These are phyloP conservation scores for Cerastis rubricosa DNA, from an alignment of 2,888 invertebrate species.

Conservation along the genomic window DNA sequence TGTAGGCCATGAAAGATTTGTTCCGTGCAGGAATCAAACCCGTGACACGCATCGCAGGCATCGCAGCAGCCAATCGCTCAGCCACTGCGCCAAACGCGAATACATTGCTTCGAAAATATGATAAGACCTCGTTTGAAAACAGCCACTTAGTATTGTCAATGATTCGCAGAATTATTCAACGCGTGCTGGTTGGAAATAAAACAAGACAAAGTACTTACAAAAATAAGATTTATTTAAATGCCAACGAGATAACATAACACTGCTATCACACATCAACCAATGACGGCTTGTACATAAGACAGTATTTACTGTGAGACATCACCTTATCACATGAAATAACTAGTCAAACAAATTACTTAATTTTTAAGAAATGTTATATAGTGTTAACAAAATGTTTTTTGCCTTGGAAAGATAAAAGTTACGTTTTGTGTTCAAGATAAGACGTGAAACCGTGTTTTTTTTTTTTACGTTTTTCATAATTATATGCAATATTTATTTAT, in stretches of 20 bases:
- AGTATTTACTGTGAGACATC: constrained; percentile 48
- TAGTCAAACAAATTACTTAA: constrained; percentile 49
- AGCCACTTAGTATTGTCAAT: no score
- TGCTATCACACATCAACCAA: constrained; percentile 26
- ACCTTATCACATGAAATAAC: constrained; percentile 39
- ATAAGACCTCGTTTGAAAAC: no score
- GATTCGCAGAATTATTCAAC: neutral
- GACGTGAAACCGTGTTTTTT: neutral
- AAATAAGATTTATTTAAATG: constrained; percentile 39
- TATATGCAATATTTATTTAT: neutral
- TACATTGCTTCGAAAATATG: no score
- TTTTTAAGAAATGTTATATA: constrained; percentile 30
- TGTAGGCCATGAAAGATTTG: no score
- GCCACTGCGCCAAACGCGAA: no score
- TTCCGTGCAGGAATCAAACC: no score
- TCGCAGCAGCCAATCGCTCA: no score
- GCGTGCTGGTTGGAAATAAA: neutral
- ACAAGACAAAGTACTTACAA: constrained; percentile 8
- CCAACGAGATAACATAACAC: constrained; percentile 13
- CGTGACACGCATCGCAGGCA: no score
- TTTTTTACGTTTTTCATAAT: neutral
- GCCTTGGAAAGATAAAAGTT: constrained; percentile 34
- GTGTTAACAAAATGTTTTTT: constrained; percentile 22
- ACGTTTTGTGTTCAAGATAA: neutral
- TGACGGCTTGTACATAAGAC: constrained; percentile 18